Conservation (phyloP, 2,888 invertebrate species). For the Drosophila vallismaia region DNA sequence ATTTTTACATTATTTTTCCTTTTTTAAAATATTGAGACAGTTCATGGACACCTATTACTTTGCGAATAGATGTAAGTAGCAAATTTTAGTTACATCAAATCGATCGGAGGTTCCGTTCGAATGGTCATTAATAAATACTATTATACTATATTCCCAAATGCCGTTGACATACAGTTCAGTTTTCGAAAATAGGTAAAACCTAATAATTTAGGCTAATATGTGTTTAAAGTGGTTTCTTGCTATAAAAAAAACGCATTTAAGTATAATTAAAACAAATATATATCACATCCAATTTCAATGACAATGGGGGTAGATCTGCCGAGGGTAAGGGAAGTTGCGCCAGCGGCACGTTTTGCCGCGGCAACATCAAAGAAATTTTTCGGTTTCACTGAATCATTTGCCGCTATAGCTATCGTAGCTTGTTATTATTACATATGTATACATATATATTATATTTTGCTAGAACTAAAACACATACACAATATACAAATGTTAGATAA, state of each 20-base stretch:
- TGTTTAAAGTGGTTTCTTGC: not conserved
- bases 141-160: too few species aligned
- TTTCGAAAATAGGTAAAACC: too few species aligned
- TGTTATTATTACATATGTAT: slow-evolving; percentile 36
- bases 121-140: too few species aligned
- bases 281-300: slow-evolving; percentile 6
- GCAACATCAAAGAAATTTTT: slow-evolving; percentile 74
- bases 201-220: too few species aligned
- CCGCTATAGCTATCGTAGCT: slow-evolving; percentile 44
- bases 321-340: slow-evolving; percentile 45
- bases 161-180: too few species aligned
- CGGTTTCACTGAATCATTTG: slow-evolving; percentile 63
- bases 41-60: too few species aligned
- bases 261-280: slow-evolving; percentile 3
- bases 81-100: too few species aligned
- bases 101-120: too few species aligned
- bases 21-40: too few species aligned
- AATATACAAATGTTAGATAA: slow-evolving; percentile 24
- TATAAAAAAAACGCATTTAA: not conserved
- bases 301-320: slow-evolving; percentile 12
- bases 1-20: too few species aligned
- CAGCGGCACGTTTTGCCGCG: slow-evolving; percentile 74
- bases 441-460: slow-evolving; percentile 21
- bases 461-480: slow-evolving; percentile 49
- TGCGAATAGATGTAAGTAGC: too few species aligned